Evolutionary conservation across 2,888 invertebrate species (phyloP), one percentile per base, ranked within the genome.

Genomic region (Asteroscopus sphinx): DNA sequence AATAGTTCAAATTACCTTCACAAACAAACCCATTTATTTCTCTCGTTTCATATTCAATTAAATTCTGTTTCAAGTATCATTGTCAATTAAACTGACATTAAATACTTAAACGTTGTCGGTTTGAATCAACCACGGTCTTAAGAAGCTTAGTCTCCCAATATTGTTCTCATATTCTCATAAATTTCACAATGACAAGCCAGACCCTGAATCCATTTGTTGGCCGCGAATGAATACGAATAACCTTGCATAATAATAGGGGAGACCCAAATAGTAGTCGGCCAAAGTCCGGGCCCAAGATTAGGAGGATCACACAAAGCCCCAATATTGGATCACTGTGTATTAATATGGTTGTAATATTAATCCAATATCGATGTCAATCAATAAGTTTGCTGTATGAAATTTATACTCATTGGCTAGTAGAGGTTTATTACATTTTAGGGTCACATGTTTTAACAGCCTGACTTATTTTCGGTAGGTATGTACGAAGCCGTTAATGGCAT

Each of bases 101-200:
- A 39, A 46, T 36, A 40, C 33, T 40, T 13, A 48, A 16, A 25
- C 9, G 0, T n/a, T 36, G 1, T 21, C 8, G 7, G 2, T 12
- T 13, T 12, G 15, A 52, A 46, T 39, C 45, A 39, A 48, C 12
- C 12, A 7, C 7, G 28, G 47, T 16, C 45, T 54, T 25, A 64
- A 33, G 39, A 32, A 42, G 53, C 59, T 45, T 51, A 70, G 40
- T 37, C 48, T 36, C 46, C 37, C 48, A 45, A 61, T 67, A 56
- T 49, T 46, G 45, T 33, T 44, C 44, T 39, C 57, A 61, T 48
- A 59, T 49, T 60, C 58, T 35, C 52, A 59, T 65, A 70, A 70
- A 65, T 68, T 70, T 36, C 51, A 71, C 67, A 71, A 66, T 56
- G 68, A 61, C 68, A 67, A 32, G 36, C 12, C 16, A 6, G 49